A percentile compares a stretch with the other conserved stretches of the same genome.
Conservation (phyloP, 1,140 invertebrate species). For the Leptestheria dahalacensis region DNA sequence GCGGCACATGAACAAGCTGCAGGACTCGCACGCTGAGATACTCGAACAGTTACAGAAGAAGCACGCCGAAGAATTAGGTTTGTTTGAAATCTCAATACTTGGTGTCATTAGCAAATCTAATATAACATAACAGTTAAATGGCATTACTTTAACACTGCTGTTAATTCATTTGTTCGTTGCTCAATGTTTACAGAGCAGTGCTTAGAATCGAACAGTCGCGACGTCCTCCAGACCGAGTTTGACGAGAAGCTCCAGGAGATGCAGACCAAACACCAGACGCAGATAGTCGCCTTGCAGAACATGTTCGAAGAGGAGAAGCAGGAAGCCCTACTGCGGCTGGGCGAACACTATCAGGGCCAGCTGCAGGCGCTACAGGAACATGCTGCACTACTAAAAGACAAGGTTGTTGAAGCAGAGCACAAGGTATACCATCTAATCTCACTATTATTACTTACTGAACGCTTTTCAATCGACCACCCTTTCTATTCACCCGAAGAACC, state of each 20-base stretch:
- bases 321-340: constrained; percentile 33
- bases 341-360: constrained; percentile 35
- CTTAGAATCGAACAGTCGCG: constrained; percentile 23
- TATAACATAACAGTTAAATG: not conserved
- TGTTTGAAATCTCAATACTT: no score
- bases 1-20: constrained; percentile 38
- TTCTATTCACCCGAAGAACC: not conserved
- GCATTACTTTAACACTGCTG: not conserved
- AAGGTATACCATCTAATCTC: not conserved
- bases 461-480: not conserved
- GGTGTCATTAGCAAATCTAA: not conserved
- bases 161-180: not conserved
- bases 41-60: constrained; percentile 38
- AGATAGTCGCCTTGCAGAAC: constrained; percentile 37
- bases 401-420: constrained; percentile 8
- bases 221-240: constrained; percentile 32
- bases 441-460: not conserved
- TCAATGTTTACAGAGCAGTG: not conserved
- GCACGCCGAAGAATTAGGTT: constrained; percentile 42
- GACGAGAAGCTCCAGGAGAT: constrained; percentile 28
- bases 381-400: constrained; percentile 14
- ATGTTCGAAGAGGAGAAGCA: constrained; percentile 36
- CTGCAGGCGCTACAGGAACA: constrained; percentile 28
- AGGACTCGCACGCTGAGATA: constrained; percentile 36
- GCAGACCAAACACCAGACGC: constrained; percentile 28